Percentiles rank a stretch among this genome's conserved stretches.
Evolutionary conservation across 2,113 vertebrate genomes (phyloP).

Genomic region (Nesogale talazaci): DNA sequence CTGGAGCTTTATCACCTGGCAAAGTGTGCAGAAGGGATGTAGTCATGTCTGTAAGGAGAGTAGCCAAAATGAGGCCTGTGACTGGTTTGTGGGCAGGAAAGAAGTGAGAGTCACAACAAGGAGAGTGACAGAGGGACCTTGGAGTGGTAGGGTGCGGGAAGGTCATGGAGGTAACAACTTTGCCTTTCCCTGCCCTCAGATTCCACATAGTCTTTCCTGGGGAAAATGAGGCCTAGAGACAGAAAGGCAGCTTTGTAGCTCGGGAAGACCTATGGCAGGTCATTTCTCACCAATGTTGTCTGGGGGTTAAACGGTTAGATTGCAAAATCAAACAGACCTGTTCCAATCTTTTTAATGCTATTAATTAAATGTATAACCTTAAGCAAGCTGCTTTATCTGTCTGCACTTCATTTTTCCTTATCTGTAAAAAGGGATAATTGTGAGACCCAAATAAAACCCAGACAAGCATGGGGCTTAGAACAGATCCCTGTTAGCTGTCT

Average conservation of each 20-base stretch:
- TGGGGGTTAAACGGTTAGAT: neutral
- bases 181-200: neutral
- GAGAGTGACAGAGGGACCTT: neutral
- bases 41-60: slow-evolving; percentile 34
- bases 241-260: neutral
- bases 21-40: slow-evolving; percentile 7
- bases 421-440: neutral
- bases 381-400: neutral
- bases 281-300: neutral
- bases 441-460: neutral
- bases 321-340: no score
- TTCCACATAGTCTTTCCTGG: neutral
- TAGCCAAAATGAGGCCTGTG: neutral
- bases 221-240: neutral
- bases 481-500: no score
- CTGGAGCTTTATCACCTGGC: neutral
- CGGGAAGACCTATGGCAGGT: neutral
- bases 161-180: neutral
- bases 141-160: neutral
- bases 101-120: neutral
- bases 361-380: neutral
- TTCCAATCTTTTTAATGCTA: no score
- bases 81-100: neutral
- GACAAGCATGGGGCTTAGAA: accelerated
- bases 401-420: neutral